Conservation (phyloP, 1,140 invertebrate species). For the Drosophila novamexicana region DNA sequence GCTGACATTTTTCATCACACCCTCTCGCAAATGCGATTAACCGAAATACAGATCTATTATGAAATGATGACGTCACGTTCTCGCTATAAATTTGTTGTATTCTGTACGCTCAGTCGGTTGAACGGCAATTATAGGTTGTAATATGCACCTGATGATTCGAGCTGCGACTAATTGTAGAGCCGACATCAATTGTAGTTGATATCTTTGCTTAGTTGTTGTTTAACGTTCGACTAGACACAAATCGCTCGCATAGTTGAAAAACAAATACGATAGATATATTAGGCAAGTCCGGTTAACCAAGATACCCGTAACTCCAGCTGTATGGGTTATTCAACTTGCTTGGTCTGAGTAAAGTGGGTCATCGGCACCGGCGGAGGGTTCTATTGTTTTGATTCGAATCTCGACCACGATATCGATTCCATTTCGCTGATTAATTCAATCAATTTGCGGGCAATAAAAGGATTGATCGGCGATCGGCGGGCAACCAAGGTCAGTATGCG, state of each 20-base stretch:
- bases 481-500: slow-evolving; percentile 39
- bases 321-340: slow-evolving; percentile 12
- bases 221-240: background rate
- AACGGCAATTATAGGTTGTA: background rate
- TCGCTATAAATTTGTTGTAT: background rate
- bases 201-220: background rate
- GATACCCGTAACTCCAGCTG: background rate
- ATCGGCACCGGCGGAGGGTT: slow-evolving; percentile 2
- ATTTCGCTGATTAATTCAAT: slow-evolving; percentile 56
- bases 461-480: slow-evolving; percentile 20
- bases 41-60: background rate
- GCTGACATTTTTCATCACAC: no score
- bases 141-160: background rate
- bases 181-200: background rate
- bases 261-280: background rate
- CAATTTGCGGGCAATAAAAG: slow-evolving; percentile 70
- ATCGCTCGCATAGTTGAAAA: background rate
- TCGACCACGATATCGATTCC: slow-evolving; percentile 29
- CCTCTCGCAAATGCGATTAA: no score
- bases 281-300: background rate
- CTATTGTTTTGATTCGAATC: slow-evolving; percentile 32
- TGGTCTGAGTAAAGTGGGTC: slow-evolving; percentile 11
- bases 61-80: background rate
- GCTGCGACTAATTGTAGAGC: background rate
- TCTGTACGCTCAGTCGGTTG: background rate